phyloP scores from a whole-genome alignment of 2,797 vertebrate species.

The Sebastes flavidus region DNA sequence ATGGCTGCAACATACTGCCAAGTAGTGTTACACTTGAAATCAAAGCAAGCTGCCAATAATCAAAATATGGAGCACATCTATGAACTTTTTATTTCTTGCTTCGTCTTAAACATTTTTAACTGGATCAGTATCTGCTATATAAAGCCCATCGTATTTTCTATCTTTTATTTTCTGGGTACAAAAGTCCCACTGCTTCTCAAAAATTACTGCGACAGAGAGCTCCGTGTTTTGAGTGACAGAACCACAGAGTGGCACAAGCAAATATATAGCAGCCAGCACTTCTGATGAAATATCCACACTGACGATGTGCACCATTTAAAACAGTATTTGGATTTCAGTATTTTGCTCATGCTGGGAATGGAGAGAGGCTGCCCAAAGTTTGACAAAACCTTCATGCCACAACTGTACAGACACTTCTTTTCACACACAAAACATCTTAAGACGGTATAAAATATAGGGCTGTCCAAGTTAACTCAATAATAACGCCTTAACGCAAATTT shows the following conservation, averaged over 20 bases:
- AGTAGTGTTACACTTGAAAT: not conserved
- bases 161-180: not conserved
- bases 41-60: slow-evolving; percentile 11
- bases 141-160: not conserved
- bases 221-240: not conserved
- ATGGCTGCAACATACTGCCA: not conserved
- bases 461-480: too few relatives aligned
- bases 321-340: not conserved
- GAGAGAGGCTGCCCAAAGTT: not conserved
- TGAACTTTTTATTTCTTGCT: not conserved
- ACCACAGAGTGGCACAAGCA: not conserved
- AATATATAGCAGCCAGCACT: slow-evolving; percentile 2
- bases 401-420: not conserved
- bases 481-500: too few relatives aligned
- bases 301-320: not conserved
- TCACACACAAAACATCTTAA: not conserved
- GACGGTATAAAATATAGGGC: not conserved
- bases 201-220: not conserved
- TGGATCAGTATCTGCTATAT: not conserved
- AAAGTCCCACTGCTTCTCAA: not conserved
- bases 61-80: slow-evolving; percentile 4
- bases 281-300: not conserved
- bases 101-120: not conserved
- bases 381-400: not conserved
- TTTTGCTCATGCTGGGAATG: not conserved